A percentile compares a stretch with the other conserved stretches of the same genome.
Evolutionary conservation across 1,140 invertebrate species (phyloP).

Genomic region (Aporrectodea caliginosa): DNA sequence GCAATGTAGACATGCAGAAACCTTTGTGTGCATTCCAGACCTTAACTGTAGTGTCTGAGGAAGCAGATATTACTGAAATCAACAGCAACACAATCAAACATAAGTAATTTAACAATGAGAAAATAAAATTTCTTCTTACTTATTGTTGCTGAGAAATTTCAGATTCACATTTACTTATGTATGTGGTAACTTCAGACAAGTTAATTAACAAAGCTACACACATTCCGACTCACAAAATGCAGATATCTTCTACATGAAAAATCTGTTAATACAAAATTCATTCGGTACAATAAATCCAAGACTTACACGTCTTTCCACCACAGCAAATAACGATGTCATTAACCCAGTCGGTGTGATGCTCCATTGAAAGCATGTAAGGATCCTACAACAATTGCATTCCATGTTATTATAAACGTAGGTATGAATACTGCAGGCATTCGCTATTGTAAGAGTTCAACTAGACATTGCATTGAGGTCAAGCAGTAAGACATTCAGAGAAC

Average conservation of each 20-base stretch:
- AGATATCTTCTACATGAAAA: neutral
- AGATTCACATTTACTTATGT: too few relatives aligned
- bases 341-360: conserved; percentile 98
- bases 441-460: neutral
- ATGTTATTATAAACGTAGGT: neutral
- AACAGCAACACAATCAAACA: conserved; percentile 37
- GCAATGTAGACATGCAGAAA: conserved; percentile 69
- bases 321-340: conserved; percentile 98
- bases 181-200: too few relatives aligned
- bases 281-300: too few relatives aligned
- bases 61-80: conserved; percentile 90
- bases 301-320: conserved; percentile 83
- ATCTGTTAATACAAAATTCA: too few relatives aligned
- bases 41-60: conserved; percentile 98
- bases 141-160: too few relatives aligned
- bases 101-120: too few relatives aligned
- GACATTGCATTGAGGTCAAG: neutral
- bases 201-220: neutral
- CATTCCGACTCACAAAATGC: neutral
- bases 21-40: conserved; percentile 99
- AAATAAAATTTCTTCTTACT: too few relatives aligned
- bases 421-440: neutral
- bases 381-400: conserved; percentile 59
- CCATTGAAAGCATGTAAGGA: conserved; percentile 82
- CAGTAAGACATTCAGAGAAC: neutral